Base-by-base conservation (phyloP, 1,140 invertebrate species). In the Zeugodacus cucurbitae region DNA sequence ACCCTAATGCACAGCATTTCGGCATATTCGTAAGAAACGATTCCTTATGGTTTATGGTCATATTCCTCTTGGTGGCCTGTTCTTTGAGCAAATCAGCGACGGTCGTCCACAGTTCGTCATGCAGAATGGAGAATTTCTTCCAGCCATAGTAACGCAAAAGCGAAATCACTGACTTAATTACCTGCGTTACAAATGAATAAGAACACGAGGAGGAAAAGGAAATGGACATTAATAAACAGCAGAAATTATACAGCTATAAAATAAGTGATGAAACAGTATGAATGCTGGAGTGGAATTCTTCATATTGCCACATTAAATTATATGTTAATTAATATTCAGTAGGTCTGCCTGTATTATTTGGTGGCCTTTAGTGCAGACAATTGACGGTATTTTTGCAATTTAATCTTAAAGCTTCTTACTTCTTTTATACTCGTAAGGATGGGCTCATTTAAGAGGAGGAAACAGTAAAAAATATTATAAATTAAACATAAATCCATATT, bases 81-180 rank as follows among this genome's bases (percentile, higher is more conserved):
- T 96, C 95, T 91, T 96, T 94, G 70, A 98, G 94, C 17, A 96
- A 96, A 86, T 96, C 94, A 0, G 97, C 97, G 6, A 98, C 97
- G 1, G 96, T 96, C 88, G 95, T 95, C 96, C 96, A 97, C 0
- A 95, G 94, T 86, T 96, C 96, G 91, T 99, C 98, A 88, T 96
- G 96, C n/a, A 99, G 95, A 74, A 99, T 97, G 26, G 97, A 96
- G 94, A 99, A 99, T 93, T 98, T 98, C 88, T 96, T 96, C 98
- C 98, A 99, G 90, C 97, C 96, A 94, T 98, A 98, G 94, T 99
- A 97, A 59, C 96, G 94, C 87, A 99, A 94, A 74, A 99, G 94
- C 1, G 98, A 96, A 91, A 99, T 96, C 86, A 99, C 96, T 32
- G 98, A 99, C 94, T 98, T 98, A 48, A 98, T 98, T 34, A 99